phyloP scores from a whole-genome alignment of 2,797 vertebrate genomes.

The Pristis pectinata region DNA sequence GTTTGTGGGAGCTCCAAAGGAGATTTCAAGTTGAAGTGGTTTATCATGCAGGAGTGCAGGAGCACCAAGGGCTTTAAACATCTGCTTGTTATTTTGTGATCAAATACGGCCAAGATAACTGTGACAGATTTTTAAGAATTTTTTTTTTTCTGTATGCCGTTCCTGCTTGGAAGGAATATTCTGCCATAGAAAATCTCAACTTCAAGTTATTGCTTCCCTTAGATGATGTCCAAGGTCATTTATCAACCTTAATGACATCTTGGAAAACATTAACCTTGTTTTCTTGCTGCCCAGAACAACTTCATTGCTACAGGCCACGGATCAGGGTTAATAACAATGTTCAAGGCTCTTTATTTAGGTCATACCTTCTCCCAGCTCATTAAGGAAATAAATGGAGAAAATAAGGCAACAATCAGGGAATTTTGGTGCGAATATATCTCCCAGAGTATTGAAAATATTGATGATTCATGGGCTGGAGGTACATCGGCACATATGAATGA shows the following conservation, averaged over 20 bases:
- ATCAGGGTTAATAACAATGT: not conserved
- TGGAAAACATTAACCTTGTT: constrained; percentile 14
- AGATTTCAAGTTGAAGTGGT: constrained; percentile 36
- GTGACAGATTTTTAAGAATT: not conserved
- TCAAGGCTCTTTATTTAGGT: not conserved
- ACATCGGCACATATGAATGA: not conserved
- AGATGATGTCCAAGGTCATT: constrained; percentile 17
- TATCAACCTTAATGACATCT: not conserved
- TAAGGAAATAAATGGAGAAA: constrained; percentile 8
- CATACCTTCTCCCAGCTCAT: constrained; percentile 13
- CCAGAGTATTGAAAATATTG: constrained; percentile 2
- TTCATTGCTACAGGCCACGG: constrained; percentile 12
- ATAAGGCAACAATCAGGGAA: not conserved
- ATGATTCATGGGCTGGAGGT: constrained; percentile 33
- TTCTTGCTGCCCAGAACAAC: constrained; percentile 6
- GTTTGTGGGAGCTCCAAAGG: constrained; percentile 30
- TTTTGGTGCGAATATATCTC: constrained; percentile 20
- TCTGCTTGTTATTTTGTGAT: not conserved
- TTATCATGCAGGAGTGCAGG: constrained; percentile 7
- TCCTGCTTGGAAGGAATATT: constrained; percentile 22
- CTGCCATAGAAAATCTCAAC: not conserved
- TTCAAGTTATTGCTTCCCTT: constrained; percentile 35
- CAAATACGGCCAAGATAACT: constrained; percentile 34
- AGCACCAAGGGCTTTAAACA: constrained; percentile 18
- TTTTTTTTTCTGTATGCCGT: not conserved